Conservation (phyloP, 1,140 invertebrate genomes). For the Trichonephila clavata region DNA sequence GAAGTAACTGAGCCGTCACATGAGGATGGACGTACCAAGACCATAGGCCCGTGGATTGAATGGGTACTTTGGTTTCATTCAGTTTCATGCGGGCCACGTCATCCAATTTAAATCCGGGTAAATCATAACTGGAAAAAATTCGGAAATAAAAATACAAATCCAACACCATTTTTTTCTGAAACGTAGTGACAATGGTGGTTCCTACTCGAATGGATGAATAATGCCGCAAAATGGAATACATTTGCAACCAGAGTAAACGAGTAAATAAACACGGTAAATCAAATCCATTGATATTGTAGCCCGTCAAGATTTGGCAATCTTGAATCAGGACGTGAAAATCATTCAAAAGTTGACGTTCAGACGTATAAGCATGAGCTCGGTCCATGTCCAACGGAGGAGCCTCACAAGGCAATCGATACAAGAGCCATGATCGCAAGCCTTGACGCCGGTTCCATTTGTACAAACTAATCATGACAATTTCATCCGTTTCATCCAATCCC, state of each 20-base stretch:
- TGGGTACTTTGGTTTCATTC: constrained; percentile 12
- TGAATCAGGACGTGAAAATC: constrained; percentile 17
- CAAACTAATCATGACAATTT: no score
- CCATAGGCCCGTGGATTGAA: constrained; percentile 23
- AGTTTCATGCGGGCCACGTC: constrained; percentile 54
- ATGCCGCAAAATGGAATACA: neutral
- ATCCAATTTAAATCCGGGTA: constrained; percentile 64
- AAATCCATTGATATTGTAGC: constrained; percentile 56
- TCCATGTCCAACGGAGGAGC: no score
- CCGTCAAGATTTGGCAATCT: constrained; percentile 17
- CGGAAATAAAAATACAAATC: constrained; percentile 36
- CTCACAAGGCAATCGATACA: no score
- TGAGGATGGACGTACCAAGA: neutral
- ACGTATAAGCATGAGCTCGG: no score
- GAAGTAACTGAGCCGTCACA: neutral
- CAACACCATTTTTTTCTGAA: constrained; percentile 39
- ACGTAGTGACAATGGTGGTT: neutral
- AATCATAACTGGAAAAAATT: constrained; percentile 33
- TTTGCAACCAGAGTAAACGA: neutral
- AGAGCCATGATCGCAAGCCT: no score
- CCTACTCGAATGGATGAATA: neutral
- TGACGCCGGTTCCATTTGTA: no score
- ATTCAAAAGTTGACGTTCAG: neutral
- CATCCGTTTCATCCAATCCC: no score
- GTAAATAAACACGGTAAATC: constrained; percentile 53